These are phyloP conservation scores for Rapana venosa DNA, from an alignment of 2,888 invertebrate genomes.

Conservation along the genomic window DNA sequence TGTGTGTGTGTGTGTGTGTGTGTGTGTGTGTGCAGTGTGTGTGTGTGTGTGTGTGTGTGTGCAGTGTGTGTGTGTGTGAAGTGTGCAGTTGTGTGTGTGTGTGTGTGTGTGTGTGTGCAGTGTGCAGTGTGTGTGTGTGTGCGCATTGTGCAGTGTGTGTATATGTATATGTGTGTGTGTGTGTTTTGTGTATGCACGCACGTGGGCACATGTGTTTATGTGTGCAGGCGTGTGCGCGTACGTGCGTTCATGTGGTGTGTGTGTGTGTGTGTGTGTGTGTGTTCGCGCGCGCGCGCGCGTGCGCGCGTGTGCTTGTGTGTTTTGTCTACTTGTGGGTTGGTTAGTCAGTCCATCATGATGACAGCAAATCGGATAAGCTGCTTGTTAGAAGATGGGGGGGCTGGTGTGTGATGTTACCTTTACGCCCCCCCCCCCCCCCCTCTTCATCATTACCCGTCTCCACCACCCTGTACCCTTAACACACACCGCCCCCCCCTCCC, in stretches of 20 bases:
- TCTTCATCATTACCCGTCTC: too few species aligned
- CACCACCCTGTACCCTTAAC: too few species aligned
- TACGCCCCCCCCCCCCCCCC: too few species aligned
- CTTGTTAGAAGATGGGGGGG: too few species aligned
- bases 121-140: background rate
- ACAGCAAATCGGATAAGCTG: too few species aligned
- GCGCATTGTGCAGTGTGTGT: background rate
- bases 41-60: background rate
- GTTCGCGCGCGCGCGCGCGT: background rate
- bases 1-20: conserved; percentile 1
- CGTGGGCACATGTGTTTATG: background rate
- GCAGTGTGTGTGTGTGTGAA: background rate
- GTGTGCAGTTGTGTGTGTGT: background rate
- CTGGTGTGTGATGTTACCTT: too few species aligned
- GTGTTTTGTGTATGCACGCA: background rate
- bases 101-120: background rate
- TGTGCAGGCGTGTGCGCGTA: background rate
- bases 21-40: background rate
- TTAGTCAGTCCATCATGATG: too few species aligned
- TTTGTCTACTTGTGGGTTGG: too few species aligned
- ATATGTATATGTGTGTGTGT: background rate
- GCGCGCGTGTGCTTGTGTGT: background rate
- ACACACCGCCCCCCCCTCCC: too few species aligned
- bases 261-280: background rate
- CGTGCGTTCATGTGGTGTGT: background rate